Base-by-base conservation (phyloP, 2,888 invertebrate genomes). In the Sturmia bella region DNA sequence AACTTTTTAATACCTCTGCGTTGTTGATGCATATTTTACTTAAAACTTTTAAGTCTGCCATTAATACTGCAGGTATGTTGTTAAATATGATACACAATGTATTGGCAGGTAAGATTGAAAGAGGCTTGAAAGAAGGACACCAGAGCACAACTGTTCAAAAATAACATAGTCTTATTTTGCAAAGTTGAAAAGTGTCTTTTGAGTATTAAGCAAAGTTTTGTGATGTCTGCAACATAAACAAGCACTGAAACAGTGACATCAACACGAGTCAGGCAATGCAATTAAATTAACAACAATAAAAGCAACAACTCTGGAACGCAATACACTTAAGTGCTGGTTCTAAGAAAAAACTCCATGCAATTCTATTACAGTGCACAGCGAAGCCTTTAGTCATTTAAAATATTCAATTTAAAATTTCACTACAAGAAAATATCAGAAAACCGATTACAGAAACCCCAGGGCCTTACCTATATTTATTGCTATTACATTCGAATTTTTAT, bases 261-360 rank as follows among this genome's bases (percentile, higher is more conserved):
- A 54, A 24, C 52, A 54, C 12, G 17, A 69, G 63, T 59, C 48
- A 50, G 68, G 76, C 74, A 82, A 74, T 78, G 68, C 82, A 82
- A 78, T 82, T 78, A 82, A 82, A 77, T 82, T 82, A 82, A 77
- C 64, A 78, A 69, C 52, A 52, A 61, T 57, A 57, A 37, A 13
- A 56, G 17, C 39, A 52, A 52, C 63, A 45, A 64, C 73, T 64
- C 74, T 69, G 50, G 45, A 73, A 72, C 69, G 69, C 77, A 82
- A 78, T 78, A 45, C 82, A 78, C 82, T 77, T 82, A 82, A 82
- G 82, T 82, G 82, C 78, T 72, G 61, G 27, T 27, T n/a, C 19
- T 21, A 43, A 66, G 56, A 43, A 59, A 50, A 52, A 59, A n/a
- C n/a, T n/a, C n/a, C 39, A 52, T 43, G 41, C 66, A 59, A 57